phyloP scores from a whole-genome alignment of 2,888 invertebrate species.

The Pimpla rufipes region DNA sequence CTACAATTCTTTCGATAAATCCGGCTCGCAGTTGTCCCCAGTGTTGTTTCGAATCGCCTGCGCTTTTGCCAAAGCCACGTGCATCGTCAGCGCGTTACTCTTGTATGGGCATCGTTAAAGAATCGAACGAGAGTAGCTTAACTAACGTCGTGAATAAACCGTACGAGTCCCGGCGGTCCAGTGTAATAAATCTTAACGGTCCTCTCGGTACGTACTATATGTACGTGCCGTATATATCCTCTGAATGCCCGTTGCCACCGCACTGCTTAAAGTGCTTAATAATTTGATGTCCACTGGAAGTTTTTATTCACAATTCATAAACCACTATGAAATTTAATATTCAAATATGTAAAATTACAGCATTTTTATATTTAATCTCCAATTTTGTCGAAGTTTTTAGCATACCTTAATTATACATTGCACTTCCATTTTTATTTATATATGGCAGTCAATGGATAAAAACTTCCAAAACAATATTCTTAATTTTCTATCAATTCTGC shows the following conservation, averaged over 20 bases:
- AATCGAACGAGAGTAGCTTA: slow-evolving; percentile 64
- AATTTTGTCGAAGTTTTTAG: too few relatives aligned
- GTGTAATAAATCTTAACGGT: slow-evolving; percentile 67
- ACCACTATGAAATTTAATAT: too few relatives aligned
- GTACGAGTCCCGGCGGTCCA: slow-evolving; percentile 37
- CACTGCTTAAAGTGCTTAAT: too few relatives aligned
- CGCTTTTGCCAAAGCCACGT: slow-evolving; percentile 20
- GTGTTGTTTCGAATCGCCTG: slow-evolving; percentile 52
- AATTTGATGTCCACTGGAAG: too few relatives aligned
- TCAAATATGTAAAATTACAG: too few relatives aligned
- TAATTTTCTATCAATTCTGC: too few relatives aligned
- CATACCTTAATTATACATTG: too few relatives aligned
- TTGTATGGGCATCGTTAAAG: slow-evolving; percentile 71
- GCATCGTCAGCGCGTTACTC: slow-evolving; percentile 48
- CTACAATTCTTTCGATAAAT: slow-evolving; percentile 37
- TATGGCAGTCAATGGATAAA: too few relatives aligned
- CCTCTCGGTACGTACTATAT: slow-evolving; percentile 7
- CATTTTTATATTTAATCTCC: too few relatives aligned
- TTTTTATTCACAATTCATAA: too few relatives aligned
- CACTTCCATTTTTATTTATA: too few relatives aligned
- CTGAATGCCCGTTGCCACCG: slow-evolving; percentile 11
- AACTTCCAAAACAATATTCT: too few relatives aligned
- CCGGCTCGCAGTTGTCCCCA: slow-evolving; percentile 40
- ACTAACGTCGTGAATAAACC: slow-evolving; percentile 70
- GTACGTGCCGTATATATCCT: slow-evolving; percentile 3